Conservation (phyloP, 2,113 vertebrate species). For the Anser cygnoides region DNA sequence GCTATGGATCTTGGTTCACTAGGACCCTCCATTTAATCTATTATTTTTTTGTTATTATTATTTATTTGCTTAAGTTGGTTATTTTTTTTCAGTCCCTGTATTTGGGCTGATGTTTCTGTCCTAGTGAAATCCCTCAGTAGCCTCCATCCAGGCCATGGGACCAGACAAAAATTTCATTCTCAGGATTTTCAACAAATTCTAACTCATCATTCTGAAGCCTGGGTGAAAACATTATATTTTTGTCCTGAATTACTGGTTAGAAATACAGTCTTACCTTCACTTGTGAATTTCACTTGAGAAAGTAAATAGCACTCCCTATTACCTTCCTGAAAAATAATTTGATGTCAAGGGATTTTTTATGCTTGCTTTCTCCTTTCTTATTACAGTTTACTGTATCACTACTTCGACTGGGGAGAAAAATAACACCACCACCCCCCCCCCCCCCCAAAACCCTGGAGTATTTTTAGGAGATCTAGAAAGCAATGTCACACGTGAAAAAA, state of each 20-base stretch:
- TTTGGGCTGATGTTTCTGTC: not conserved
- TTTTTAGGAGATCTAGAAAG: slow-evolving; percentile 22
- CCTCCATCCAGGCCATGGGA: not conserved
- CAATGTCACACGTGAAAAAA: slow-evolving; percentile 42
- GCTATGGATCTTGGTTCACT: not conserved
- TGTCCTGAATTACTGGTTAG: not conserved
- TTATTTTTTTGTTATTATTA: no score
- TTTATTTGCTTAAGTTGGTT: not conserved
- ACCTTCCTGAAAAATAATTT: slow-evolving; percentile 64
- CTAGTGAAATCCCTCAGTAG: not conserved
- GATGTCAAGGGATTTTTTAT: slow-evolving; percentile 22
- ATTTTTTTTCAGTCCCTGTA: not conserved
- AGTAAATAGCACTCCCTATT: slow-evolving; percentile 10
- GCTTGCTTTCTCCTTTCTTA: slow-evolving; percentile 35
- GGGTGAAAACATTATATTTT: not conserved
- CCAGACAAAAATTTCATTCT: not conserved
- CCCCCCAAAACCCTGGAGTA: not conserved
- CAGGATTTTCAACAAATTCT: not conserved
- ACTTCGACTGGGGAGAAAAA: not conserved
- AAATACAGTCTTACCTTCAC: not conserved
- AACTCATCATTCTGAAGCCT: not conserved
- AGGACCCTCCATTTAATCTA: not conserved
- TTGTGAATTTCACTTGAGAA: not conserved
- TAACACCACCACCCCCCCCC: not conserved
- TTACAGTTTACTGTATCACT: slow-evolving; percentile 1